Evolutionary conservation across 2,888 invertebrate genomes (phyloP).

Genomic region (Lasioglossum lativentre): DNA sequence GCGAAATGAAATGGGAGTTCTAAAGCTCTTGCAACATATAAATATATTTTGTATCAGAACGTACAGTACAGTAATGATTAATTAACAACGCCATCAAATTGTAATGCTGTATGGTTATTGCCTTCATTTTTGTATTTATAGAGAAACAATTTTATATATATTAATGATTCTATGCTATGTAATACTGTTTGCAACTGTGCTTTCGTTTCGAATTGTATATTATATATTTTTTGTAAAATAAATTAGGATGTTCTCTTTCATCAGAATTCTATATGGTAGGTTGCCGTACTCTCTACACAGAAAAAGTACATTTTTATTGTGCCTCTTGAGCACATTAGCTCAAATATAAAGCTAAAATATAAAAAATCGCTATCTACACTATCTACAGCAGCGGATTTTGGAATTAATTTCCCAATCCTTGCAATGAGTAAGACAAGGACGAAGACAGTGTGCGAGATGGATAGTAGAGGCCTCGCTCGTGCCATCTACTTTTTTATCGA

Average conservation of each 20-base stretch:
- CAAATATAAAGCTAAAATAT: too few species aligned
- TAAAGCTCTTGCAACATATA: slow-evolving; percentile 52
- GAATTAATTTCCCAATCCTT: too few species aligned
- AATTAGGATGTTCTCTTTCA: slow-evolving; percentile 17
- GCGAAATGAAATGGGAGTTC: not conserved
- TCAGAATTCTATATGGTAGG: not conserved
- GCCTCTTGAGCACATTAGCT: too few species aligned
- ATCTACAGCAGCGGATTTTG: too few species aligned
- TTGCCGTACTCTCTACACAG: not conserved
- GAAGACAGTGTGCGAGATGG: too few species aligned
- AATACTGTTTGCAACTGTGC: not conserved
- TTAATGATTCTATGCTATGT: slow-evolving; percentile 6
- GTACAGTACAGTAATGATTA: slow-evolving; percentile 29
- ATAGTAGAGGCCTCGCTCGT: too few species aligned
- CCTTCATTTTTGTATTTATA: slow-evolving; percentile 23
- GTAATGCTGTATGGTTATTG: slow-evolving; percentile 25
- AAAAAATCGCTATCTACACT: too few species aligned
- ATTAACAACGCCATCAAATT: slow-evolving; percentile 28
- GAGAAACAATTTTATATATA: slow-evolving; percentile 8
- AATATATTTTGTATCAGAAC: slow-evolving; percentile 68
- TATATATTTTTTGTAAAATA: slow-evolving; percentile 28
- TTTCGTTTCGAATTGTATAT: slow-evolving; percentile 16
- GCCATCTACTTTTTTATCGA: too few species aligned
- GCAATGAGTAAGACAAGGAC: too few species aligned
- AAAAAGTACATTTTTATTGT: not conserved